phyloP scores from a whole-genome alignment of 1,140 invertebrate species.

The Diplogasteroides magnus region DNA sequence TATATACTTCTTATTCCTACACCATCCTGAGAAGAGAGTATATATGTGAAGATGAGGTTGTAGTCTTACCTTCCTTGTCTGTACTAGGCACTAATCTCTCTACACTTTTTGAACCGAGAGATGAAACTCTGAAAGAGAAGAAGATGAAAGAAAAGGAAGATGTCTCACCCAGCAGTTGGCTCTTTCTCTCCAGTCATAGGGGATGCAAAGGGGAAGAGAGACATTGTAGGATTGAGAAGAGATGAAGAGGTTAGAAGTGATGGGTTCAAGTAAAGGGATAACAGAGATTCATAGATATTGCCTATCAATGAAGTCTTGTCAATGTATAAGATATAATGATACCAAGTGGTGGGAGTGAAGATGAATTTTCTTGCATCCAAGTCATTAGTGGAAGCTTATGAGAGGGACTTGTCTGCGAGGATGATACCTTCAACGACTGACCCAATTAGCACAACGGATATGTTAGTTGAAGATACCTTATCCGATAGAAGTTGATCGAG shows the following conservation, averaged over 20 bases:
- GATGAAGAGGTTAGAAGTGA: not conserved
- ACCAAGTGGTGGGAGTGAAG: too few species aligned
- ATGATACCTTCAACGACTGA: too few species aligned
- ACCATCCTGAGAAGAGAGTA: slow-evolving; percentile 42
- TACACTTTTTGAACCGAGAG: slow-evolving; percentile 9
- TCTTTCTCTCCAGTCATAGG: not conserved
- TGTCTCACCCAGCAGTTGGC: too few species aligned
- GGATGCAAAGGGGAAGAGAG: not conserved
- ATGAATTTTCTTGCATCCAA: too few species aligned
- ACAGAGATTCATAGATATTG: not conserved
- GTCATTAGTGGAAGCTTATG: too few species aligned
- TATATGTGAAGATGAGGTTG: not conserved
- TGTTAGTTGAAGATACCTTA: too few species aligned
- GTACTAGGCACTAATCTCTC: slow-evolving; percentile 15
- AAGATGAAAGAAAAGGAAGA: not conserved
- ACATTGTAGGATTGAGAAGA: not conserved
- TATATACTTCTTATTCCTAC: slow-evolving; percentile 55
- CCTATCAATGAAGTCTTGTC: too few species aligned
- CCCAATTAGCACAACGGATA: too few species aligned
- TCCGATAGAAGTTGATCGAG: too few species aligned
- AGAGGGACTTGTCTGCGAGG: too few species aligned
- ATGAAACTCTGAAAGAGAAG: not conserved
- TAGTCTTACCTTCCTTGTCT: slow-evolving; percentile 15
- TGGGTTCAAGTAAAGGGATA: not conserved
- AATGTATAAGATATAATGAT: too few species aligned